Evolutionary conservation across 2,888 invertebrate genomes (phyloP).

Genomic region (Apodemia hepburni): DNA sequence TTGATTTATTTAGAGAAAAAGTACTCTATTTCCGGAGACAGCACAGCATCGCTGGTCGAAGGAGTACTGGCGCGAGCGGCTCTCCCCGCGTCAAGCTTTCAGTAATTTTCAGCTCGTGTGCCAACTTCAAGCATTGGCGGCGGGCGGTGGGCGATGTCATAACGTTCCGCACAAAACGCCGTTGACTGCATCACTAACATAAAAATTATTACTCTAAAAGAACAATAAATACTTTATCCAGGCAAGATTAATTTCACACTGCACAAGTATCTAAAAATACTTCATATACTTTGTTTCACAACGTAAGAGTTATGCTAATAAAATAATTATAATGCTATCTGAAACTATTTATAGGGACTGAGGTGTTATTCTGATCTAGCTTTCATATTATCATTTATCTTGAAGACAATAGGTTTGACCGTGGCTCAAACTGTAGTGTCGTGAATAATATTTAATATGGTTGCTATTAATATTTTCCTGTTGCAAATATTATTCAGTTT

Average conservation of each 20-base stretch:
- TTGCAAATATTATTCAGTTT: not conserved
- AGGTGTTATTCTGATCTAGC: slow-evolving; percentile 8
- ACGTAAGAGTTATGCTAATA: slow-evolving; percentile 2
- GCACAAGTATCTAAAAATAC: not conserved
- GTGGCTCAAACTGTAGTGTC: slow-evolving; percentile 19
- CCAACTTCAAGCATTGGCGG: slow-evolving; percentile 32
- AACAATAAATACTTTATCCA: not conserved
- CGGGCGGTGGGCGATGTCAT: slow-evolving; percentile 26
- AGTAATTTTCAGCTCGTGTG: slow-evolving; percentile 53
- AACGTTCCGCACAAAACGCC: slow-evolving; percentile 24
- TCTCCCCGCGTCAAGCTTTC: slow-evolving; percentile 57
- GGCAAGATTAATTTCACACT: not conserved
- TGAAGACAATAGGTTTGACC: slow-evolving; percentile 23
- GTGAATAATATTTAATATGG: not conserved
- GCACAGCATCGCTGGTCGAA: slow-evolving; percentile 81
- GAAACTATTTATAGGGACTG: slow-evolving; percentile 6
- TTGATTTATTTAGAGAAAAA: slow-evolving; percentile 43
- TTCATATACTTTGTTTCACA: not conserved
- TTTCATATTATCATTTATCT: slow-evolving; percentile 11
- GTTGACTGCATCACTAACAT: slow-evolving; percentile 1
- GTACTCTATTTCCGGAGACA: slow-evolving; percentile 81
- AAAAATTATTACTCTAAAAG: not conserved
- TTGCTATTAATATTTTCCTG: not conserved
- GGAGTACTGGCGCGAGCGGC: slow-evolving; percentile 68
- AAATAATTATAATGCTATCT: slow-evolving; percentile 11